Conservation (phyloP, 64 coral and sea anemone species). For the Acropora yongei region DNA sequence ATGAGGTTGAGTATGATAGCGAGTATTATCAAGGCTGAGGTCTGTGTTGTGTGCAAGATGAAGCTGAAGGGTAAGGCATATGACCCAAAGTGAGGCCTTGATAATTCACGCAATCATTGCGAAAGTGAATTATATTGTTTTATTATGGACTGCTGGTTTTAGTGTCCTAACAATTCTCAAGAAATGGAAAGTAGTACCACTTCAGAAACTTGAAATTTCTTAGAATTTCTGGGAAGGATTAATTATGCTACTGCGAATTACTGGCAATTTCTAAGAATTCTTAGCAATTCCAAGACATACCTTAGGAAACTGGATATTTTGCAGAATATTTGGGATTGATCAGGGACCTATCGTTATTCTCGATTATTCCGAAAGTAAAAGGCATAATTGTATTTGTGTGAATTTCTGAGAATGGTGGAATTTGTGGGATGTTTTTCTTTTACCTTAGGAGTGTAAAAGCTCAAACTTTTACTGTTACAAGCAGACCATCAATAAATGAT, state of each 20-base stretch:
- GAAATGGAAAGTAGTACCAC: neutral
- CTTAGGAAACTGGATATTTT: neutral
- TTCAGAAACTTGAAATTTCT: neutral
- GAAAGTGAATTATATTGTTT: neutral
- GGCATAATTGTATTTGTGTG: neutral
- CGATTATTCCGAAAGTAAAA: neutral
- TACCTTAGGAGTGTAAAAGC: neutral
- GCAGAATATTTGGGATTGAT: neutral
- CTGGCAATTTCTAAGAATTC: neutral
- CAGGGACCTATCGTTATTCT: neutral
- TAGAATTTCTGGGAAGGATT: neutral
- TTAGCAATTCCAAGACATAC: neutral
- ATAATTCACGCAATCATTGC: neutral
- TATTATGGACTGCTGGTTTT: neutral
- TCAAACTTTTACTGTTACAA: neutral
- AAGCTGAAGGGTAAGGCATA: neutral
- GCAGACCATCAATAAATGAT: too few relatives aligned
- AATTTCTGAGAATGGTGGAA: neutral
- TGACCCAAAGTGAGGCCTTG: neutral
- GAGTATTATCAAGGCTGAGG: neutral
- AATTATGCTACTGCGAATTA: neutral
- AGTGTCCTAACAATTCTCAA: neutral
- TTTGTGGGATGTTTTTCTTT: neutral
- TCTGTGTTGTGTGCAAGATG: neutral
- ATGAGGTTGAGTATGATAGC: neutral